Conservation (phyloP, 2,797 vertebrate species). For the Chelonia mydas region DNA sequence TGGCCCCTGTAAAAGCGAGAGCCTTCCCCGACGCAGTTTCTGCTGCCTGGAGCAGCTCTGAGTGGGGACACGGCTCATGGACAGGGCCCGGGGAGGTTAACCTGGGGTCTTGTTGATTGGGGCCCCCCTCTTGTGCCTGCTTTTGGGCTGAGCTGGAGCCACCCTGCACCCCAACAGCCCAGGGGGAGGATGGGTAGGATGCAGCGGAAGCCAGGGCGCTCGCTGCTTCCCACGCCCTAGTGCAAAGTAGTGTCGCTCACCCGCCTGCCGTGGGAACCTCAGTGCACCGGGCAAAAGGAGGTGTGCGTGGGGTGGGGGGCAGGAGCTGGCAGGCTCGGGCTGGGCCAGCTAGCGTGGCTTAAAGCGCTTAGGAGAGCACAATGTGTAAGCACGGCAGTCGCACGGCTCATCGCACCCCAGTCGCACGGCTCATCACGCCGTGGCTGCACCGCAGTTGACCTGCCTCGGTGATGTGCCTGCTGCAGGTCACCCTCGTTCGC, state of each 20-base stretch:
- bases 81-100: background rate
- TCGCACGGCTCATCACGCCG: too few relatives aligned
- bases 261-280: background rate
- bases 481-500: too few relatives aligned
- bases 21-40: background rate
- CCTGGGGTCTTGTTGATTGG: too few relatives aligned
- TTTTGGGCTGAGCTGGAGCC: background rate
- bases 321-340: background rate
- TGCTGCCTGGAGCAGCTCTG: too few relatives aligned
- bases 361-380: too few relatives aligned
- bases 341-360: background rate
- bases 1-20: background rate
- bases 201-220: background rate
- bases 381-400: background rate
- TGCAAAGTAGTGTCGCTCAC: background rate
- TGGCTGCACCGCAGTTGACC: background rate
- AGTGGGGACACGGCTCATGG: accelerated
- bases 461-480: background rate
- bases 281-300: background rate
- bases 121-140: too few relatives aligned
- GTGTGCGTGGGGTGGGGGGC: background rate
- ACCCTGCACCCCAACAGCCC: background rate
- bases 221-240: background rate
- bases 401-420: too few relatives aligned
- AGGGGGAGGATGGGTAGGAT: background rate